Conservation (phyloP, 2,888 invertebrate genomes). For the Bombylius major region DNA sequence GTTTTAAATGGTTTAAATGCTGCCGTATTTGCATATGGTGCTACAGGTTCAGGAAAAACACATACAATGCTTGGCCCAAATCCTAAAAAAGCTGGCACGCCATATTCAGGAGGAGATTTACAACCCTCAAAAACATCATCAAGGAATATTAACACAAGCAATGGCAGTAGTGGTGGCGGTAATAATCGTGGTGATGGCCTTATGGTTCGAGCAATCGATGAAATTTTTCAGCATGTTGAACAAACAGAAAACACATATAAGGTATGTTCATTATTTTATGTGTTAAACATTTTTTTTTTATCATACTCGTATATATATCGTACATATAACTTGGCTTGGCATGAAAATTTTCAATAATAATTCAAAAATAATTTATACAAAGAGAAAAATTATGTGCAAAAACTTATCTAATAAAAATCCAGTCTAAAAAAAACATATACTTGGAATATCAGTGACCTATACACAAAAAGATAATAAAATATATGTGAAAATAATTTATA, state of each 20-base stretch:
- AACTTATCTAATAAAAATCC: too few species aligned
- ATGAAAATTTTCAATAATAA: too few species aligned
- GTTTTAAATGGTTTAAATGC: slow-evolving; percentile 84
- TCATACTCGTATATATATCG: too few species aligned
- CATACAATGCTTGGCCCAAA: slow-evolving; percentile 37
- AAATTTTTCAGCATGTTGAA: slow-evolving; percentile 34
- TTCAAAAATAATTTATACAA: too few species aligned
- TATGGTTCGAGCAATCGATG: slow-evolving; percentile 37
- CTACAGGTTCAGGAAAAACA: slow-evolving; percentile 37
- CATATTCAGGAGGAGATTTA: slow-evolving; percentile 16
- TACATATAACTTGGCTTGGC: too few species aligned
- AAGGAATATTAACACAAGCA: not conserved
- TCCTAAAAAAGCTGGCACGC: slow-evolving; percentile 27
- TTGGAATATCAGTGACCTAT: too few species aligned
- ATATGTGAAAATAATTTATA: too few species aligned
- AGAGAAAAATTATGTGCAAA: too few species aligned
- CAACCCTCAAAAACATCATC: slow-evolving; percentile 16
- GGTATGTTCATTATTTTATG: slow-evolving; percentile 15
- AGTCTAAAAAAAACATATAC: too few species aligned
- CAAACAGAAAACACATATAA: slow-evolving; percentile 28
- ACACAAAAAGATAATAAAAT: too few species aligned
- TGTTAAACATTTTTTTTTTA: too few species aligned
- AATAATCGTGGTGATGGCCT: slow-evolving; percentile 29
- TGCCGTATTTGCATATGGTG: slow-evolving; percentile 81
- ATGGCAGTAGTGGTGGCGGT: not conserved